These are phyloP conservation scores for roundworm (Caenorhabditis elegans) DNA, from an alignment of 1,140 invertebrate genomes.

Conservation along the genomic window WBcel235 BX284602.5:7520001-7520500, in stretches of 20 bases:
- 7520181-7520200: background rate
- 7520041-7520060: background rate
- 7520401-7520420: conserved; percentile 81
- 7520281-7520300: conserved; percentile 79
- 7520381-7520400: conserved; percentile 79
- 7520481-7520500: conserved; percentile 87
- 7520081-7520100: background rate
- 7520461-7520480: conserved; percentile 78
- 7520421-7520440: conserved; percentile 77
- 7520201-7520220: background rate
- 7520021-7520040: background rate
- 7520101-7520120: background rate
- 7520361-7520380: conserved; percentile 88
- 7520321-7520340: conserved; percentile 83
- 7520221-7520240: conserved; percentile 70
- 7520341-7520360: conserved; percentile 73
- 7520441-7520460: conserved; percentile 81
- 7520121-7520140: conserved; percentile 12
- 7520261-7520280: conserved; percentile 76
- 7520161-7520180: background rate
- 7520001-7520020: background rate
- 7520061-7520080: background rate
- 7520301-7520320: conserved; percentile 89
- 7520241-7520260: conserved; percentile 81
- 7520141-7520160: conserved; percentile 1